phyloP scores from a whole-genome alignment of 2,888 invertebrate genomes.

The Zele albiditarsus region DNA sequence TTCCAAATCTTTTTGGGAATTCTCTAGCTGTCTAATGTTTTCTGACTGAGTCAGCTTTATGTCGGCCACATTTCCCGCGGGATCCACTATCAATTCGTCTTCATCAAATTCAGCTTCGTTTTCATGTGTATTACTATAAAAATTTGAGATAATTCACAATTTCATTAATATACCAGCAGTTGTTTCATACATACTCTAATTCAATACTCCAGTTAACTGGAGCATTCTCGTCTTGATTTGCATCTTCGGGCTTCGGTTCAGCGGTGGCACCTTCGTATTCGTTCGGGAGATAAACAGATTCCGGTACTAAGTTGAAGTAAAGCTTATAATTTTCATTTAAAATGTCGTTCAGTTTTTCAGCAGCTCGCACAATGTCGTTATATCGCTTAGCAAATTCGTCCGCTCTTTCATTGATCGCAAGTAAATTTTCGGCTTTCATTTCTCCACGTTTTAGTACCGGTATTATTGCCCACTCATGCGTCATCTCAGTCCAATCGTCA shows the following conservation, averaged over 20 bases:
- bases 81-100: conserved; percentile 61
- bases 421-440: conserved; percentile 75
- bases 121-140: conserved; percentile 19
- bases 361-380: conserved; percentile 73
- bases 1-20: conserved; percentile 74
- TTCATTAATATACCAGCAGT: not conserved
- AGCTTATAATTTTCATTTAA: conserved; percentile 80
- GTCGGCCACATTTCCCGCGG: conserved; percentile 70
- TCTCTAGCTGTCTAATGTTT: conserved; percentile 63
- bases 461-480: conserved; percentile 81
- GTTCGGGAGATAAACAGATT: conserved; percentile 62
- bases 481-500: conserved; percentile 75
- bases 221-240: not conserved
- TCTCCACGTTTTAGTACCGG: conserved; percentile 86
- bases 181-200: not conserved
- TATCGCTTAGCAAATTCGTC: conserved; percentile 76
- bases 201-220: no score
- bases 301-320: conserved; percentile 79
- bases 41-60: conserved; percentile 51
- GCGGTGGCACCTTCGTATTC: conserved; percentile 49
- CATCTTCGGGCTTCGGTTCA: conserved; percentile 7
- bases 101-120: conserved; percentile 51
- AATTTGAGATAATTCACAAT: not conserved
- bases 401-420: conserved; percentile 76
- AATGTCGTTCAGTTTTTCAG: conserved; percentile 76